phyloP scores from a whole-genome alignment of 2,797 vertebrate species.

The Alca torda region DNA sequence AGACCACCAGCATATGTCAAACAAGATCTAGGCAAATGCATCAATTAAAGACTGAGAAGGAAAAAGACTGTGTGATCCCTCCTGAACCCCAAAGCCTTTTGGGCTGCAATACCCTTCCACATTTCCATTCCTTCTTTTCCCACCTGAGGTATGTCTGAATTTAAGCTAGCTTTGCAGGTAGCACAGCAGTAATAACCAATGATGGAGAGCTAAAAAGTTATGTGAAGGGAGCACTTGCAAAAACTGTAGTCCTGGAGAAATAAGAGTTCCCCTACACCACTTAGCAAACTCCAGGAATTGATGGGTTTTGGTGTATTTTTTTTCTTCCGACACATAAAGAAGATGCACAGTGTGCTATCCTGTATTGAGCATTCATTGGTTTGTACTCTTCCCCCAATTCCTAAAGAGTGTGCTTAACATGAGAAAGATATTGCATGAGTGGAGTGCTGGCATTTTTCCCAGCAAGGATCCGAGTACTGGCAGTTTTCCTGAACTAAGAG shows the following conservation, averaged over 20 bases:
- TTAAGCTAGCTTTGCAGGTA: background rate
- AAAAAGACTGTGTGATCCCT: background rate
- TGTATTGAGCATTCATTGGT: background rate
- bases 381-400: background rate
- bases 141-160: background rate
- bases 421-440: slow-evolving; percentile 31
- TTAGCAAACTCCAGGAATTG: background rate
- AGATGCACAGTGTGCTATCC: background rate
- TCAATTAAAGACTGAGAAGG: background rate
- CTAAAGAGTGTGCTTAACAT: slow-evolving; percentile 12
- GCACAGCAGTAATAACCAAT: background rate
- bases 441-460: slow-evolving; percentile 46
- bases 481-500: slow-evolving; percentile 31
- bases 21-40: background rate
- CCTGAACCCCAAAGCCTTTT: background rate
- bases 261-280: background rate
- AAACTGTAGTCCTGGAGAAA: background rate
- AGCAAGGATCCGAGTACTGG: background rate
- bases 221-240: background rate
- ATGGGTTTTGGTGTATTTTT: background rate
- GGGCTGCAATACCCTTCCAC: background rate
- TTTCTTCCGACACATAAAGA: background rate
- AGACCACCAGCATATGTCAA: background rate
- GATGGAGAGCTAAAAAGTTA: background rate
- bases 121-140: background rate